Base-by-base conservation (phyloP, 2,113 vertebrate species). In the Petrocephalus microphthalmus region DNA sequence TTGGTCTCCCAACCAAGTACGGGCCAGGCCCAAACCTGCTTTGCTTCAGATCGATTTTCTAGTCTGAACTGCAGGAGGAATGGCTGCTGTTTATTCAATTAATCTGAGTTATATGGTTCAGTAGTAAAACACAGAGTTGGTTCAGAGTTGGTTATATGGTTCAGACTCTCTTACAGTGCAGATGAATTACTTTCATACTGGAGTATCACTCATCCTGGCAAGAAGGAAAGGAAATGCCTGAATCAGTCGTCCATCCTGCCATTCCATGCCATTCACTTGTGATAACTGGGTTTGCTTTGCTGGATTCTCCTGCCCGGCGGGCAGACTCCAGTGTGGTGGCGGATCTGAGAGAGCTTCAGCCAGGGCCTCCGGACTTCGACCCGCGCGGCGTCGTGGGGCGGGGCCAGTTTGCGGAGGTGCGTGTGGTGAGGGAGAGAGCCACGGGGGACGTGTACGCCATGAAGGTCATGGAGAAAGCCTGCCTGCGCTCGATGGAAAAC, bases 361-460 rank as follows among this genome's bases (percentile, higher is more conserved):
- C 98, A 11, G 92, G 90, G 0, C 84, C 91, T 60, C 93, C 94
- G 89, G 98, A 99, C 93, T 99, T 99, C 93, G 97, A 99, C 90
- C 91, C 96, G 49, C 92, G 95, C 83, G 95, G 93, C 51, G 93
- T 98, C n/a, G 95, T 99, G 90, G 97, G 97, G 13, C 95, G 95
- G 6, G 97, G 98, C 37, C 96, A 94, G 86, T 99, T 98, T 89
- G 96, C 97, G 0, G 96, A 99, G 89, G 98, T 99, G 87, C 95
- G 95, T 89, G 97, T 99, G 64, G 98, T 98, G 15, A 95, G 94
- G 87, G 98, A 99, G 93, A 97, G 94, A 90, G 92, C 94, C 1
- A 98, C 97, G 0, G 97, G 98, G 45, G 96, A 98, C 53, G 92
- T 98, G 52, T 99, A 96, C 90, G 98, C 98, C 49, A 97, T 99